Evolutionary conservation across 2,113 vertebrate species (phyloP), one percentile per base, ranked within the genome.

Genomic region (Paracanthobrama guichenoti): DNA sequence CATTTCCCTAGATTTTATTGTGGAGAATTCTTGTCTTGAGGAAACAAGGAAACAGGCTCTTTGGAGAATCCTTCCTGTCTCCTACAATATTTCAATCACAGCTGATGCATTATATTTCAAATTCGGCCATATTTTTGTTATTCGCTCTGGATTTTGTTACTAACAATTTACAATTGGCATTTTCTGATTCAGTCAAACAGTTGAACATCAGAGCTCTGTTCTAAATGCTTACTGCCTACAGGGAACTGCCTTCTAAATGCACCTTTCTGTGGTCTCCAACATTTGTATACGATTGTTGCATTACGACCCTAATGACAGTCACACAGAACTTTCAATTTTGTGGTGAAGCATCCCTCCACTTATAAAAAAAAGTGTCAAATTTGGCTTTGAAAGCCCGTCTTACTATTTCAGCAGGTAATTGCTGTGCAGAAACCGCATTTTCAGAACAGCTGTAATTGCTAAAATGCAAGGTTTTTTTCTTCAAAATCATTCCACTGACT

Each of bases 1-100:
- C 18, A 69, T 72, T 46, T 46, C 39, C 39, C 39, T 46, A 72
- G 69, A 72, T 72, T 72, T 72, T 72, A 72, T 14, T 6, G 39
- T 77, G 31, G 8, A n/a, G 6, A 77, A 42, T 12, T 35, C 3
- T 39, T 22, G 74, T n/a, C 39, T 77, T 78, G 11, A 42, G 31
- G 6, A 24, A 57, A 59, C 22, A 59, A 42, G 10, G 18, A 77
- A 77, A n/a, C 74, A n/a, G 74, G 20, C 31, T 1, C 4, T 35
- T 76, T 77, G 18, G 18, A 76, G 28, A 39, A 57, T 39, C 18
- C 20, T 39, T n/a, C 18, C 6, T 14, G 20, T 39, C 20, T 55
- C 31, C 22, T 12, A 35, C 11, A 55, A 78, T 42, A 59, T 78
- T 78, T 42, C 3, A 39, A 24, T 31, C 53, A 42, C 20, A 3